Evolutionary conservation across 2,113 vertebrate species (phyloP), one percentile per base, ranked within the genome.

Genomic region (Megaceryle maxima): DNA sequence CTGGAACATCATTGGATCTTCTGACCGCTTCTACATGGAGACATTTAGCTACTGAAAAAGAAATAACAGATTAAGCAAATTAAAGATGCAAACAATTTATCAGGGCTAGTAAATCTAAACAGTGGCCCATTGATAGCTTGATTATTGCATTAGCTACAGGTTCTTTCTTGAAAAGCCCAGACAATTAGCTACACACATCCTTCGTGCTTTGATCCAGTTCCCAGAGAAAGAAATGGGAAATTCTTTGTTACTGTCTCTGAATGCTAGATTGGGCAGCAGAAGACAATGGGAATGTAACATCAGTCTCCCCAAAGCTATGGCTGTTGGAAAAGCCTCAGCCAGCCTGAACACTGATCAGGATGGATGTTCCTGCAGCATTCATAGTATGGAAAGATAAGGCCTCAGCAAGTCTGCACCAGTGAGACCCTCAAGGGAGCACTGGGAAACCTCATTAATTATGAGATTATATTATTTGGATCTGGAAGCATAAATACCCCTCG

Each of bases 1-100:
- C 39, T 83, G 73, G 24, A 94, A 96, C 60, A 67, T 21, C 13
- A 75, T 73, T 74, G 82, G 62, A 59, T 92, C 87, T 96, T 86
- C 78, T 92, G 60, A 87, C 67, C 94, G 16, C 24, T 69, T 87
- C 55, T 94, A 41, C 72, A 56, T 21, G 25, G 77, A 86, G 59
- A 63, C 83, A 85, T 94, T 94, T 93, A 86, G 73, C 64, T 92
- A 70, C 86, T 75, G 83, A 88, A 90, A 83, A 93, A 90, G 68
- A 93, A 95, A 96, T 88, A 96, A 93, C 92, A 94, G 86, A 92
- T 68, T 90, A 92, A 93, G 31, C 68, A 95, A 95, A 96, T 96
- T 96, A 90, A 95, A 96, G 85, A 90, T 95, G 85, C 90, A 94
- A 94, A 90, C 72, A 96, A 94, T 51, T 96, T 96, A 68, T 90